Conservation (phyloP, 2,888 invertebrate species). For the Ptychoptera contaminata region DNA sequence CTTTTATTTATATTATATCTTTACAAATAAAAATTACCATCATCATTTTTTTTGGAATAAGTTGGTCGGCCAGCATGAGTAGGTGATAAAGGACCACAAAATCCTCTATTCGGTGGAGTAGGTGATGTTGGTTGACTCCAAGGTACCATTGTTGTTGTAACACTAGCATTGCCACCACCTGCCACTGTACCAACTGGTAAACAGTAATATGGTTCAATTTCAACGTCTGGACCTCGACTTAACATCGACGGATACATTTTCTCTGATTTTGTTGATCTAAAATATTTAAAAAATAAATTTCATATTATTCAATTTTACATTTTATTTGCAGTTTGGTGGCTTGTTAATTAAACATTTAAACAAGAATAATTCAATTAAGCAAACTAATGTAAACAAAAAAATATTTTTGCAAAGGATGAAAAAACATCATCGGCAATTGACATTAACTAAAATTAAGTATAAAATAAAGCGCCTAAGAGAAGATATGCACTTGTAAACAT, state of each 20-base stretch:
- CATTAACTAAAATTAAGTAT: too few relatives aligned
- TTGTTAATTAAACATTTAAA: too few relatives aligned
- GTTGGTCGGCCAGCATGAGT: constrained; percentile 44
- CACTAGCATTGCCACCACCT: constrained; percentile 18
- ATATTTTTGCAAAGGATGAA: too few relatives aligned
- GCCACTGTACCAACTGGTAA: constrained; percentile 48
- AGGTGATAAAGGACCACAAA: constrained; percentile 38
- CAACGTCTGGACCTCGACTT: constrained; percentile 64
- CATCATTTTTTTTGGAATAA: constrained; percentile 51
- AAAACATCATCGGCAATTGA: too few relatives aligned
- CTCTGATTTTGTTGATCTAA: constrained; percentile 87
- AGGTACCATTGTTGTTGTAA: constrained; percentile 32
- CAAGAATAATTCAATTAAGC: too few relatives aligned
- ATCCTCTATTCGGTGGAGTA: constrained; percentile 34
- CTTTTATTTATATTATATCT: not conserved
- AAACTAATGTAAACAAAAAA: too few relatives aligned
- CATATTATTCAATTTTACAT: constrained; percentile 1
- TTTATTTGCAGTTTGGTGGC: constrained; percentile 6
- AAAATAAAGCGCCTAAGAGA: too few relatives aligned
- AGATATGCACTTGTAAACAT: too few relatives aligned
- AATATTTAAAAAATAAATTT: constrained; percentile 8
- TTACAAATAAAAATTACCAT: constrained; percentile 32
- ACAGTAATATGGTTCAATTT: constrained; percentile 75
- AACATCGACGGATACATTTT: constrained; percentile 88
- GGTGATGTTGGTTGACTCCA: constrained; percentile 63